Evolutionary conservation across 2,113 vertebrate genomes (phyloP), one percentile per base, ranked within the genome.

Genomic region (Ciconia stormi): DNA sequence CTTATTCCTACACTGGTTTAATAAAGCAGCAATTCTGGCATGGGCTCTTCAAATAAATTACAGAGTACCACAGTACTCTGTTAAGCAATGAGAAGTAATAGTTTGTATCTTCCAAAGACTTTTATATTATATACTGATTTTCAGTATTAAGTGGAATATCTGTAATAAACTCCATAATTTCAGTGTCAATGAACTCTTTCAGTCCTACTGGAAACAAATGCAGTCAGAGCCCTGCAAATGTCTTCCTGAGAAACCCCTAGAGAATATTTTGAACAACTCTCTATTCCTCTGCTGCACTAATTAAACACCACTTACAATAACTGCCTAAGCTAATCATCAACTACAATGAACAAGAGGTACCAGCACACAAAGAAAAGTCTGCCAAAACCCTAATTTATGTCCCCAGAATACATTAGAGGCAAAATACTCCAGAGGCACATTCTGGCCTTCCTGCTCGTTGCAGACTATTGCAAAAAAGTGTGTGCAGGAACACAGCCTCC

Each of bases 291-390:
- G 78, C 78, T 62, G 81, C 78, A 72, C 93, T 97, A 95, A 97
- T 95, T 97, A 95, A 95, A 87, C 91, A 95, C 79, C 18, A 22
- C 77, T 95, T 83, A 92, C 72, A 91, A 44, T 56, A 95, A 90
- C 95, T 87, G 89, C 92, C 76, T 82, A 47, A 82, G 77, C 77
- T 95, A 95, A 94, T 91, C 86, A 93, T 66, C 83, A 93, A 16
- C 69, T 83, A 71, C 87, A 82, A 69, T 11, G 87, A 95, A 94
- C 29, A 55, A 91, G 83, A 87, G 81, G 69, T 69, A 96, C 36
- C 70, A 93, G 91, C 66, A 89, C 58, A 93, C 38, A 80, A 90
- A 74, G 79, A 87, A 38, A 46, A 66, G 50, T 55, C 73, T 89
- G 70, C 83, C 73, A 72, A 92, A 96, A 32, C 7, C 25, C 72